Base-by-base conservation (phyloP, 2,113 vertebrate species). In the Glareola pratincola region DNA sequence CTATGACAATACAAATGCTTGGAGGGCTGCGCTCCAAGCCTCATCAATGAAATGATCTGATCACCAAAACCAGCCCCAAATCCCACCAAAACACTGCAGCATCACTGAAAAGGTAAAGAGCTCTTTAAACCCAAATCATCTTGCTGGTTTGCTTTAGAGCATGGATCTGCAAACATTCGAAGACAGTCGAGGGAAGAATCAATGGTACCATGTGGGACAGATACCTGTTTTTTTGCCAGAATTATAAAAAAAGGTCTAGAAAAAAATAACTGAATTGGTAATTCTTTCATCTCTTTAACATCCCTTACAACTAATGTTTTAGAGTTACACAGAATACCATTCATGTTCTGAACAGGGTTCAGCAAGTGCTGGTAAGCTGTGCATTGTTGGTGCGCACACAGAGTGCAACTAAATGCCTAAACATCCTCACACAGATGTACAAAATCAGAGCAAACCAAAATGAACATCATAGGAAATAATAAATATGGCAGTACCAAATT, bases 331-430 rank as follows among this genome's bases (percentile, higher is more conserved):
- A 2, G 21, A 62, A 68, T 20, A 77, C 14, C 50, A 54, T 23
- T 73, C 41, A 53, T 23, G 67, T 85, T 63, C 14, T 37, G 78
- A 54, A 71, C 2, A 6, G 3, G 29, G 37, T 74, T 74, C 68
- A 54, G 36, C 21, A 88, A 79, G 34, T 6, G 5, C n/a, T 79
- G 27, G 27, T 39, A 69, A 0, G 0, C 8, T 63, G 10, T 21
- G 16, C 37, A 12, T 37, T 47, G 32, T 23, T 16, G 7, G 11
- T 45, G 7, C 10, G 10, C 18, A 16, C 0, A 3, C 34, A 47
- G 17, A 48, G 15, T 29, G 29, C n/a, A 93, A 67, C n/a, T 43
- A 92, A 10, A 37, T 54, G 9, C 32, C 63, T 37, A 3, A 41
- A 78, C 22, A 10, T 18, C 60, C 14, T 60, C 39, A 11, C 4